phyloP scores from a whole-genome alignment of 2,113 vertebrate genomes.

The Ammospiza nelsoni region DNA sequence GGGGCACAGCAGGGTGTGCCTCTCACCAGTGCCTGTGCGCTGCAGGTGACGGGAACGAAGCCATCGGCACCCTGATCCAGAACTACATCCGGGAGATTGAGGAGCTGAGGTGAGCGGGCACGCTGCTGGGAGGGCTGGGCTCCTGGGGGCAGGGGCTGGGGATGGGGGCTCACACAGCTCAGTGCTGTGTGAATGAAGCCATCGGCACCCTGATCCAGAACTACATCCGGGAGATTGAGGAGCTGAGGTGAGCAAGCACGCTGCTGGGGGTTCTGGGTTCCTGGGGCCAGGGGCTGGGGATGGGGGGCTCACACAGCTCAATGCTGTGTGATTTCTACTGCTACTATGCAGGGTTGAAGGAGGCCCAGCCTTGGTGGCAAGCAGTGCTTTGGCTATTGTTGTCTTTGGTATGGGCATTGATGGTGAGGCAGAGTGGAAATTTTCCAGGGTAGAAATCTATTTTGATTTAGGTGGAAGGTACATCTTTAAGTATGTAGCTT shows the following conservation, averaged over 20 bases:
- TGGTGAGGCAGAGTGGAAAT: background rate
- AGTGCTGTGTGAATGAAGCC: slow-evolving; percentile 69
- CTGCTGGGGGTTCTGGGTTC: background rate
- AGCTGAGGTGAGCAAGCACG: slow-evolving; percentile 79
- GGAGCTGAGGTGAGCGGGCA: slow-evolving; percentile 83
- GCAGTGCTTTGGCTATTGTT: background rate
- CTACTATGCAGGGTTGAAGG: background rate
- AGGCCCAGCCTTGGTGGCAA: background rate
- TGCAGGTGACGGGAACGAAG: slow-evolving; percentile 89
- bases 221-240: slow-evolving; percentile 95
- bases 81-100: slow-evolving; percentile 97
- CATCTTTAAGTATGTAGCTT: too few species aligned
- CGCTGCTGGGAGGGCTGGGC: fast-evolving
- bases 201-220: slow-evolving; percentile 93
- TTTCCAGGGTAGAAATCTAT: too few species aligned
- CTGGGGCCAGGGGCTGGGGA: background rate
- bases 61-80: slow-evolving; percentile 91
- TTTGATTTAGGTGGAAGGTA: too few species aligned
- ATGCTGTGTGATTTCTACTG: background rate
- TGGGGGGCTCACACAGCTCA: background rate
- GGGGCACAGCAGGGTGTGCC: fast-evolving
- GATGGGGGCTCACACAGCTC: background rate
- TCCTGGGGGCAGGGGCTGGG: too few species aligned
- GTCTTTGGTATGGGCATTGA: background rate
- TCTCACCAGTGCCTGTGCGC: background rate